Evolutionary conservation across 2,888 invertebrate genomes (phyloP).

Genomic region (Xestia xanthographa): DNA sequence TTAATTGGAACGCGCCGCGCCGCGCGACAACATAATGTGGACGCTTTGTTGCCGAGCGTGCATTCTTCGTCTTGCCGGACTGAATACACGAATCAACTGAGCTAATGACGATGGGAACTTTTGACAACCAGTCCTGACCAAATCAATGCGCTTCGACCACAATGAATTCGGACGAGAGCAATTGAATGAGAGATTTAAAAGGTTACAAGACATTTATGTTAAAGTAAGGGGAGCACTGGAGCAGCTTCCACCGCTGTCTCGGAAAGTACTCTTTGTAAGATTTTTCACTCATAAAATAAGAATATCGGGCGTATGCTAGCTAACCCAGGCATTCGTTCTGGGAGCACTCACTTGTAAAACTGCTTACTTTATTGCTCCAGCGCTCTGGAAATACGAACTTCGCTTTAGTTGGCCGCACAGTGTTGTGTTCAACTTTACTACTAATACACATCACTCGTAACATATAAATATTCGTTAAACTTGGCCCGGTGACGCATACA

Average conservation of each 20-base stretch:
- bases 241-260: constrained; percentile 60
- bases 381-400: constrained; percentile 81
- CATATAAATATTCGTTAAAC: constrained; percentile 78
- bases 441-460: constrained; percentile 72
- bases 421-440: constrained; percentile 72
- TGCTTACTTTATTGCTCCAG: constrained; percentile 85
- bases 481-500: constrained; percentile 83
- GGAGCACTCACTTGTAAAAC: constrained; percentile 86
- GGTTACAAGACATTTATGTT: constrained; percentile 56
- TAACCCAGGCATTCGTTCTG: constrained; percentile 82
- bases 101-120: constrained; percentile 83
- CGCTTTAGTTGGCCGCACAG: constrained; percentile 76
- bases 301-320: constrained; percentile 83
- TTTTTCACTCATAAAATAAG: constrained; percentile 83
- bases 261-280: constrained; percentile 75
- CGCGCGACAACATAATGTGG: constrained; percentile 87
- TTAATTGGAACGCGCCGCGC: constrained; percentile 87
- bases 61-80: constrained; percentile 79
- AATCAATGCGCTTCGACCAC: constrained; percentile 70
- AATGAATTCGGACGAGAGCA: constrained; percentile 62
- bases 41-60: constrained; percentile 82
- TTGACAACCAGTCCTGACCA: constrained; percentile 76
- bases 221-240: constrained; percentile 52
- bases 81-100: constrained; percentile 83
- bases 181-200: constrained; percentile 65